Evolutionary conservation across 2,888 invertebrate species (phyloP), one percentile per base, ranked within the genome.

Genomic region (Timandra comae): DNA sequence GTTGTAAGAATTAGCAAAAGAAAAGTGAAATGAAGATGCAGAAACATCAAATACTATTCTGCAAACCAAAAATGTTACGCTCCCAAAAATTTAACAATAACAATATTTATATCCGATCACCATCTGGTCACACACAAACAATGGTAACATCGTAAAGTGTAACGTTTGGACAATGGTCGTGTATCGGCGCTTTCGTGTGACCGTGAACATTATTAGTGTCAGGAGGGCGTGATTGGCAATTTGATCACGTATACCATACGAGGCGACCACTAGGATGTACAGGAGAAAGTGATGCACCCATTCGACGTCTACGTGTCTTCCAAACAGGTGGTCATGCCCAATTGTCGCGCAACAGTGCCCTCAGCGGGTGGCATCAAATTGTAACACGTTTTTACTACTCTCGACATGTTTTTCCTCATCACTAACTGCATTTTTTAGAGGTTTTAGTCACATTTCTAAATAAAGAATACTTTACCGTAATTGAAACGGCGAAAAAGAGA

Each of bases 221-320:
- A 80, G 41, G 57, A 55, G 75, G 76, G 57, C 70, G 51, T 41
- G 41, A 53, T 79, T 63, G 52, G 51, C 56, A 75, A 61, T 62
- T 47, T 50, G 52, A 49, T 59, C 78, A 75, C 79, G 79, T 77
- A 62, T n/a, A n/a, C n/a, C n/a, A n/a, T n/a, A n/a, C n/a, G n/a
- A n/a, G n/a, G 46, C 23, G 29, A 34, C 33, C 29, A 27, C 33
- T 35, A 43, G 46, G 46, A 49, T 46, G 42, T 39, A 34, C 43
- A 23, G 48, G 48, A 41, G 48, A 49, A 49, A 49, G 48, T 49
- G 46, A 37, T 27, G 29, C 31, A n/a, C 31, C 29, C 12, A 30
- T 36, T 33, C 30, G 27, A 27, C 12, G 20, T 9, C 11, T 38
- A 38, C 38, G 40, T 38, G 35, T 27, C 28, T 27, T 31, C 26